phyloP scores from a whole-genome alignment of 2,888 invertebrate species.

The Pollenia griseotomentosa region DNA sequence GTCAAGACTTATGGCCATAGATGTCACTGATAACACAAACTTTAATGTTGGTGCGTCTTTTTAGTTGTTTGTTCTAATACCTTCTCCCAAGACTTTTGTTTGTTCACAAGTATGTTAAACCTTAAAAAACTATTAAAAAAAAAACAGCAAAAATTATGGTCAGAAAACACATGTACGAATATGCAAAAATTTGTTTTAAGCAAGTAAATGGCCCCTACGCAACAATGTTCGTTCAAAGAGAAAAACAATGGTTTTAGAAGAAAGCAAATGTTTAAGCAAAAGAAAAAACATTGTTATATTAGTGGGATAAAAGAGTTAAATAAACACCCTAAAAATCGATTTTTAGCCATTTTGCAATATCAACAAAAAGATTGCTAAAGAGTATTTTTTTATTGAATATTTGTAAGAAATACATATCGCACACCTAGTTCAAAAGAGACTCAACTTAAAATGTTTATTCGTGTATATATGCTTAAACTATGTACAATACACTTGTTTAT shows the following conservation, averaged over 20 bases:
- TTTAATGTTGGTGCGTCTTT: conserved; percentile 37
- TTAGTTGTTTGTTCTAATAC: conserved; percentile 24
- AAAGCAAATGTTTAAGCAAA: background rate
- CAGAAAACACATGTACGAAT: conserved; percentile 59
- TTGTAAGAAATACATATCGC: background rate
- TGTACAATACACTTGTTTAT: too few species aligned
- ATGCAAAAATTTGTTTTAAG: conserved; percentile 61
- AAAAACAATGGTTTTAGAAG: background rate
- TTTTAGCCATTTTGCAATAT: background rate
- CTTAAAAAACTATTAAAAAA: conserved; percentile 8
- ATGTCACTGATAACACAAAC: conserved; percentile 67
- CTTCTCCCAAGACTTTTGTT: conserved; percentile 19
- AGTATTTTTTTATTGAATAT: too few species aligned
- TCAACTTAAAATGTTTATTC: too few species aligned
- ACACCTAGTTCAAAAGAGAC: too few species aligned
- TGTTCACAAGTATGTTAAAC: conserved; percentile 45
- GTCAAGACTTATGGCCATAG: conserved; percentile 72
- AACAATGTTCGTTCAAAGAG: conserved; percentile 13
- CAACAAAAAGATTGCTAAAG: too few species aligned
- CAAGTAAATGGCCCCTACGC: conserved; percentile 52
- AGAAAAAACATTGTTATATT: background rate
- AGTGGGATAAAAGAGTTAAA: background rate
- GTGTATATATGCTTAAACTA: too few species aligned
- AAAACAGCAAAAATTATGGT: conserved; percentile 31
- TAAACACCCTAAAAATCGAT: conserved; percentile 19